Percentiles rank a stretch among this genome's conserved stretches.
Evolutionary conservation across 1,140 invertebrate species (phyloP).

Genomic region (Triops longicaudatus): DNA sequence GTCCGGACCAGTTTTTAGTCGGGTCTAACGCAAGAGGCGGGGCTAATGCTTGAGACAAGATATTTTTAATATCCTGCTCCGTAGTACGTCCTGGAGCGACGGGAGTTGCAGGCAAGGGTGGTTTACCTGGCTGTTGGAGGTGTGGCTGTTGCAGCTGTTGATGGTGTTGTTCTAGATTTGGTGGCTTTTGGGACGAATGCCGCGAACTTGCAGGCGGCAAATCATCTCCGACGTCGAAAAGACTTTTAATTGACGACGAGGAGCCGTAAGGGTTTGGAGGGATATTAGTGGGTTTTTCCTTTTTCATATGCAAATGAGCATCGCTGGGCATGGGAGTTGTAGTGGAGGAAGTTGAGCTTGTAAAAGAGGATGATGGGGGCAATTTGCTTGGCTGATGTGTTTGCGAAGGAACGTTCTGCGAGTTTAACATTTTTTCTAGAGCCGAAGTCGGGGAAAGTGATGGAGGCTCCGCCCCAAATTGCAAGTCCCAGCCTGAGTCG

Average conservation of each 20-base stretch:
- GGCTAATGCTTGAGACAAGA: background rate
- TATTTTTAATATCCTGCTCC: background rate
- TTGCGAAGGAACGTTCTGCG: background rate
- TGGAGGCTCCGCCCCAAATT: background rate
- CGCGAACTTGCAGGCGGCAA: background rate
- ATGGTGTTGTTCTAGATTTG: too few species aligned
- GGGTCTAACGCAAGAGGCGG: background rate
- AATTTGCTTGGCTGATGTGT: background rate
- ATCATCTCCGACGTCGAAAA: background rate
- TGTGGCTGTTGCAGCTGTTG: background rate
- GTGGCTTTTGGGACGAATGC: background rate
- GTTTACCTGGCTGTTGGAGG: background rate
- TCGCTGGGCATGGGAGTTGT: background rate
- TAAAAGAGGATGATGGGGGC: background rate
- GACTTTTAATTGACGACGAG: background rate
- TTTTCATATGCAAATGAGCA: background rate
- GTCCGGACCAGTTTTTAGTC: background rate
- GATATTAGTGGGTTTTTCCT: background rate
- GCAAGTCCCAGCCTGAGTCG: conserved; percentile 1
- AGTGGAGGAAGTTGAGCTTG: background rate
- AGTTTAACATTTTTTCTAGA: background rate
- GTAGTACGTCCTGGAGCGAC: background rate
- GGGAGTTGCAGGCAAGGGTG: background rate
- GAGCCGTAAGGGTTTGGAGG: background rate
- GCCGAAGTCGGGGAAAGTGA: background rate